phyloP scores from a whole-genome alignment of 2,113 vertebrate species.

The Gallinago undulata region DNA sequence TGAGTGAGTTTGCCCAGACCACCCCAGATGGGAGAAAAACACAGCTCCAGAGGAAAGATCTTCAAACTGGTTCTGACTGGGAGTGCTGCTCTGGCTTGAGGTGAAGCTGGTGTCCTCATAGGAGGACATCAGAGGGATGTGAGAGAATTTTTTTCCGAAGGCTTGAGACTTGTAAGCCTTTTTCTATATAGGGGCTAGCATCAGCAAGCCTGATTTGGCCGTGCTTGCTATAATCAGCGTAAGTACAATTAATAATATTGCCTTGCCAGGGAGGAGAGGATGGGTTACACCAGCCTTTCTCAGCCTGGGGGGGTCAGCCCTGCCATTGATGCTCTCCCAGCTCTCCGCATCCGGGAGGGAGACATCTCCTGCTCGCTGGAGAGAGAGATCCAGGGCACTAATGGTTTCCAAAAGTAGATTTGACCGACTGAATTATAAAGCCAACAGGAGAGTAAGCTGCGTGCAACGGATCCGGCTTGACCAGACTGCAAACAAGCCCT shows the following conservation, averaged over 20 bases:
- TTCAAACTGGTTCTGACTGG: not conserved
- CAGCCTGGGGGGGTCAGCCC: not conserved
- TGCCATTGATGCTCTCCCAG: not conserved
- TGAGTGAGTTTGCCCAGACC: accelerated
- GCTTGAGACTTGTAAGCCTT: not conserved
- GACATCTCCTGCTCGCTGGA: not conserved
- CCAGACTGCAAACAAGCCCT: not conserved
- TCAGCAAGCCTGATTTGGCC: not conserved
- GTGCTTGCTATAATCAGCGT: accelerated
- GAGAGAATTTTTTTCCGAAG: not conserved
- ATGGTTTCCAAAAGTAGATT: not conserved
- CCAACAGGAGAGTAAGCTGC: not conserved
- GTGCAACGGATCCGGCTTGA: not conserved
- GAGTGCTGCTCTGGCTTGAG: not conserved
- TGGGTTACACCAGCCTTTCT: not conserved
- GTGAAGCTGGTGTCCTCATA: not conserved
- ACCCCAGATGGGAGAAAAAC: not conserved
- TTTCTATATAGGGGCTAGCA: not conserved
- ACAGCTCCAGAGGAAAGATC: not conserved
- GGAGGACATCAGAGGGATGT: not conserved
- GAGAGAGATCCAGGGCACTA: not conserved
- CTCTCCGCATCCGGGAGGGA: not conserved
- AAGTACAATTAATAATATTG: not conserved
- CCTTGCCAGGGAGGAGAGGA: not conserved
- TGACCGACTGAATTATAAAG: no score